Evolutionary conservation across 2,113 vertebrate genomes (phyloP).

Genomic region (Lophochroa leadbeateri): DNA sequence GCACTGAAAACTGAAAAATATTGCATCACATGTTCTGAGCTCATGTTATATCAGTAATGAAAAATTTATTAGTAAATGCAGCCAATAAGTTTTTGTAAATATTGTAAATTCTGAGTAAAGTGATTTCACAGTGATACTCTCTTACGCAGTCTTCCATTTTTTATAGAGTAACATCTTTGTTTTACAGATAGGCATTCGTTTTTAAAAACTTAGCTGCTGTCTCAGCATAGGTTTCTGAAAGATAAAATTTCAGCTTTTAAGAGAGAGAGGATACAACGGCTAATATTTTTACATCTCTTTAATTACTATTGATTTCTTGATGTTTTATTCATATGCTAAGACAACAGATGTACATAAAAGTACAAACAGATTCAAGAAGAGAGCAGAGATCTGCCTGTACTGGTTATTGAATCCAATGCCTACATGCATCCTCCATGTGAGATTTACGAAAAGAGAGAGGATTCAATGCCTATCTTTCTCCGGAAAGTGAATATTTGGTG

Average conservation of each 20-base stretch:
- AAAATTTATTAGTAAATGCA: neutral
- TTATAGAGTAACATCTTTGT: neutral
- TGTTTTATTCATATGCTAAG: neutral
- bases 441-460: neutral
- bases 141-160: neutral
- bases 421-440: neutral
- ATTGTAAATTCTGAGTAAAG: neutral
- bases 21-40: neutral
- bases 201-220: neutral
- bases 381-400: neutral
- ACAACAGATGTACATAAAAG: neutral
- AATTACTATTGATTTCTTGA: neutral
- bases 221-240: neutral
- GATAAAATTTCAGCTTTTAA: neutral
- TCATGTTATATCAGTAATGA: neutral
- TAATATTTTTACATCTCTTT: neutral
- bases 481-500: neutral
- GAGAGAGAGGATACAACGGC: fast-evolving
- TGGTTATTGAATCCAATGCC: neutral
- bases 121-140: neutral
- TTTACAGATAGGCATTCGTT: neutral
- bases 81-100: neutral
- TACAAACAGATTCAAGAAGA: neutral
- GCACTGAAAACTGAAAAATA: neutral
- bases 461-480: neutral